phyloP scores from a whole-genome alignment of 2,113 vertebrate species.

The Myrmophylax atrothorax region DNA sequence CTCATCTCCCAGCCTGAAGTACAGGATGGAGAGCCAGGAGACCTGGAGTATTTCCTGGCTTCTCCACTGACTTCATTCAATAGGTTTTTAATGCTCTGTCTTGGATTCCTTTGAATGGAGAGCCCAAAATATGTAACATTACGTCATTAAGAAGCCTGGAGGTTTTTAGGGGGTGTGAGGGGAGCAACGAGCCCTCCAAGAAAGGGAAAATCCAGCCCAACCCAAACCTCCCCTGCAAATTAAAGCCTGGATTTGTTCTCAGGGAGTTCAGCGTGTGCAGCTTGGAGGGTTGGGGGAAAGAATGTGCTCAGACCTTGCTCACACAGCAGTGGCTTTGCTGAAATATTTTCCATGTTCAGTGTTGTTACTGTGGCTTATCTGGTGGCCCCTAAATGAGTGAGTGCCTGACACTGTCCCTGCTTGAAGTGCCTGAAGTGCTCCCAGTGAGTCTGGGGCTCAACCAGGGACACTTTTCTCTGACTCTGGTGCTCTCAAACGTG shows the following conservation, averaged over 20 bases:
- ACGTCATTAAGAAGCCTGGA: neutral
- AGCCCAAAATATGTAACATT: neutral
- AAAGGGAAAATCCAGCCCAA: neutral
- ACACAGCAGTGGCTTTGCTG: neutral
- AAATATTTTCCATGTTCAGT: neutral
- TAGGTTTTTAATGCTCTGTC: neutral
- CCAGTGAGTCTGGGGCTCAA: accelerated
- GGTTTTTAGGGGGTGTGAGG: neutral
- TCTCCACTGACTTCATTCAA: neutral
- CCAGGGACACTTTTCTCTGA: neutral
- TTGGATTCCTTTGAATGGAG: conserved; percentile 5
- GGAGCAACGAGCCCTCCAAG: neutral
- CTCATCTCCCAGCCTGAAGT: neutral
- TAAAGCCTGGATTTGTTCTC: neutral
- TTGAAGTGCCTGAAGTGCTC: too few species aligned
- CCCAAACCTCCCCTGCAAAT: accelerated
- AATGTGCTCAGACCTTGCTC: accelerated
- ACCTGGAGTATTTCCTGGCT: neutral
- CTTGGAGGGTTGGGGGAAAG: neutral
- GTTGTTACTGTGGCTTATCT: neutral
- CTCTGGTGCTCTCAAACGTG: accelerated
- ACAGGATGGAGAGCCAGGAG: neutral
- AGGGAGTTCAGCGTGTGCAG: neutral
- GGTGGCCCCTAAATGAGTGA: accelerated
- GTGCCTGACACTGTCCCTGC: neutral